These are phyloP conservation scores for Chlorodrepanis virens DNA, from an alignment of 2,113 vertebrate genomes.

Conservation along the genomic window DNA sequence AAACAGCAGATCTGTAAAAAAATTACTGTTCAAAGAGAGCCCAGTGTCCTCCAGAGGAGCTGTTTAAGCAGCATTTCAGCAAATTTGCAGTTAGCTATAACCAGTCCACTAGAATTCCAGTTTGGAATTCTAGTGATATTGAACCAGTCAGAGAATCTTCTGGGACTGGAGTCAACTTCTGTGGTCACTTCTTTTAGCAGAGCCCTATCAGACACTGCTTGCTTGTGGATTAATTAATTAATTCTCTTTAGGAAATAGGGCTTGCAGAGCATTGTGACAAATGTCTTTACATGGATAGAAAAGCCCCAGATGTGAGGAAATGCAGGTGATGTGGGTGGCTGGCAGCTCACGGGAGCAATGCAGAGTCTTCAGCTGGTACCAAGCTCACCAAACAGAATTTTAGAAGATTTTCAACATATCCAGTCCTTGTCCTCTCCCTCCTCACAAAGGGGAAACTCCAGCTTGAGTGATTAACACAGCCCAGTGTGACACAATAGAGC, in stretches of 20 bases:
- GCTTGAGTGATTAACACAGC: background rate
- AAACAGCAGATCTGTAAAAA: background rate
- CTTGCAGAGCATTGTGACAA: background rate
- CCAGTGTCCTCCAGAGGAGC: background rate
- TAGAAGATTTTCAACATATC: background rate
- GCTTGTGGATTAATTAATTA: background rate
- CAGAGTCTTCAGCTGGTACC: background rate
- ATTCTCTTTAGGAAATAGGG: background rate
- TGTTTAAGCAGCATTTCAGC: background rate
- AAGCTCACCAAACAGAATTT: background rate
- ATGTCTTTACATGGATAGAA: accelerated
- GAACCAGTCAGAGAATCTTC: background rate
- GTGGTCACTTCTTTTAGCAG: background rate
- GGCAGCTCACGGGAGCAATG: background rate
- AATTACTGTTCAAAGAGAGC: background rate
- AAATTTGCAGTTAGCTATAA: background rate
- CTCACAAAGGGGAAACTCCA: background rate
- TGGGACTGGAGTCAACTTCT: background rate
- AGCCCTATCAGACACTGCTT: background rate
- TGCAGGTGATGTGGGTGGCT: background rate
- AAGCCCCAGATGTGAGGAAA: background rate
- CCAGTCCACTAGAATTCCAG: background rate
- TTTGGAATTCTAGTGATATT: background rate
- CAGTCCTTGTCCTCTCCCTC: background rate
- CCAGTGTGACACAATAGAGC: background rate